Conservation (phyloP, 1,140 invertebrate genomes). For the Parasteatoda tepidariorum region DNA sequence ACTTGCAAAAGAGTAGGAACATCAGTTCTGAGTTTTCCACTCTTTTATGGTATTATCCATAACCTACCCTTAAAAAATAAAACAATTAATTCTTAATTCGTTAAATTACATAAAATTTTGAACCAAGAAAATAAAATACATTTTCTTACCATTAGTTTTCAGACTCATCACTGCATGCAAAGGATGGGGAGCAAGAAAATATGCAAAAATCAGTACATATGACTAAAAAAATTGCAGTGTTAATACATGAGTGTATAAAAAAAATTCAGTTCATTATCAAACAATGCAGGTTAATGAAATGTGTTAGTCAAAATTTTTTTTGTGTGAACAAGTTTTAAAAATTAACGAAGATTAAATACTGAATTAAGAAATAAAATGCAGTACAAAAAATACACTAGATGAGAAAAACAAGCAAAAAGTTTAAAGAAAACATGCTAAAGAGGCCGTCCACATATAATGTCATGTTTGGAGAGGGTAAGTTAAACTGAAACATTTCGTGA, state of each 20-base stretch:
- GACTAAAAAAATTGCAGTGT: neutral
- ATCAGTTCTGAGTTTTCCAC: neutral
- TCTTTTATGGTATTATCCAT: neutral
- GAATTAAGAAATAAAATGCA: no score
- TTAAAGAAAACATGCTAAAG: no score
- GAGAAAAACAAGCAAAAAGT: no score
- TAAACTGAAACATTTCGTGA: no score
- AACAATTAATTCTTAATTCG: neutral
- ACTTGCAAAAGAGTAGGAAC: neutral
- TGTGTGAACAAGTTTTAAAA: no score
- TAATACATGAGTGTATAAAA: neutral
- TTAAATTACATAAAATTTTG: neutral
- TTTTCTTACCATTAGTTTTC: constrained; percentile 52
- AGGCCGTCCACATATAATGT: no score
- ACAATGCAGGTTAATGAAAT: neutral
- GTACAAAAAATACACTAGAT: no score
- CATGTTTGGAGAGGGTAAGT: no score
- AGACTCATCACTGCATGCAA: constrained; percentile 55
- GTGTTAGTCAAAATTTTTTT: no score
- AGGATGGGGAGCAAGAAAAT: constrained; percentile 18
- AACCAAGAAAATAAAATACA: neutral
- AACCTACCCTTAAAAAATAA: neutral
- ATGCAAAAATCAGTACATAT: constrained; percentile 28
- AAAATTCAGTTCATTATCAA: neutral
- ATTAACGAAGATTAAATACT: no score